A percentile compares a stretch with the other conserved stretches of the same genome.
Evolutionary conservation across 1,140 invertebrate genomes (phyloP).

Genomic region (Coptotermes formosanus): DNA sequence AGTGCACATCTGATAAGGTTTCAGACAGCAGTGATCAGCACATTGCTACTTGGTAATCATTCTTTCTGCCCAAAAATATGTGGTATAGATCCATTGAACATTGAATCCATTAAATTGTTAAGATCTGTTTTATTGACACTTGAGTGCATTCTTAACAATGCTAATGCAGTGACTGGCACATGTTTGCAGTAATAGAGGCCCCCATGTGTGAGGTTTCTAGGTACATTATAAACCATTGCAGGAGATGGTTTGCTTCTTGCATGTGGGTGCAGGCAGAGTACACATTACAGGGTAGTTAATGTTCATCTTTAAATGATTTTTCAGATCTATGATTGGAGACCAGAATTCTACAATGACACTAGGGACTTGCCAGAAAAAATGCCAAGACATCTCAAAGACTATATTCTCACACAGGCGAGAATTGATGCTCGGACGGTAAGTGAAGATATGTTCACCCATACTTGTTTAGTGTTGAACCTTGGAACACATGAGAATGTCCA

Average conservation of each 20-base stretch:
- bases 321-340: slow-evolving; percentile 74
- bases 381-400: slow-evolving; percentile 60
- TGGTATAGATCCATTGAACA: background rate
- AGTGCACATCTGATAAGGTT: too few species aligned
- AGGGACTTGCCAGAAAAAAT: slow-evolving; percentile 60
- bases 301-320: slow-evolving; percentile 20
- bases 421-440: slow-evolving; percentile 40
- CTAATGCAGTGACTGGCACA: too few species aligned
- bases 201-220: too few species aligned
- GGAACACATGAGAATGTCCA: too few species aligned
- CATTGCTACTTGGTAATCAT: too few species aligned
- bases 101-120: background rate
- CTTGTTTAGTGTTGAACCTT: too few species aligned
- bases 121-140: background rate
- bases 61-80: too few species aligned
- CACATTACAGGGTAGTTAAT: background rate
- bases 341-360: slow-evolving; percentile 66
- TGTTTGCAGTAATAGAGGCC: too few species aligned
- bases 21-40: too few species aligned
- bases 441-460: background rate
- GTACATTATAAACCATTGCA: too few species aligned
- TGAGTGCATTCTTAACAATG: background rate
- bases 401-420: slow-evolving; percentile 55
- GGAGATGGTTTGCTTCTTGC: too few species aligned
- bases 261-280: too few species aligned